Base-by-base conservation (phyloP, 2,888 invertebrate species). In the Argyresthia goedartella region DNA sequence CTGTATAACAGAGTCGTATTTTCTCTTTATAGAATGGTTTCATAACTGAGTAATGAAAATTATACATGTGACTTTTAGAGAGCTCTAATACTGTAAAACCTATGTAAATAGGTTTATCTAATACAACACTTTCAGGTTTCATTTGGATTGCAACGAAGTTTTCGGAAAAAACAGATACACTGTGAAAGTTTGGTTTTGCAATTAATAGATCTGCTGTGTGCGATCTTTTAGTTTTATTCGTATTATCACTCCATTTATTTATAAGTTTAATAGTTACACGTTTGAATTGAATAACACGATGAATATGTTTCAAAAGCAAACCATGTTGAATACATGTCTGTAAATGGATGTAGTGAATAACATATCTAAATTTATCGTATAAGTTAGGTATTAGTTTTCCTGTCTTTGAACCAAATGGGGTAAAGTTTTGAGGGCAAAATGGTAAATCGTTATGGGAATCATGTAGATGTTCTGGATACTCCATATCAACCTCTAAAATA, bases 281-380 rank as follows among this genome's bases (percentile, higher is more conserved):
- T 14, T 55, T 52, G 54, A 69, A 70, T 34, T 53, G 15, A 11
- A 71, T 46, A 10, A 64, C 55, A 10, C 63, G 50, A 54, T 67
- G 65, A 14, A 69, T 61, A 60, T 65, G 67, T 35, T 25, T 55
- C 33, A 47, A 52, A 33, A 54, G 58, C 15, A 72, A 45, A 0
- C 70, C 71, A 33, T 65, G 49, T 33, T 60, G 49, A 4, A 73
- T 41, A 55, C 59, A 60, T 52, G 66, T 58, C 46, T 64, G 58
- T 8, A 67, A 54, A 52, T 58, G 60, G 16, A 59, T 52, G 33
- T 64, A 67, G 54, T 71, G 66, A 14, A 67, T 62, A 0, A 67
- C 53, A 53, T 67, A 67, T 9, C 62, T 57, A 33, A 35, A 13
- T 56, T 67, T 68, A 48, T 62, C 45, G 14, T 59, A 52, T 4